Evolutionary conservation across 2,888 invertebrate species (phyloP).

Genomic region (Spodoptera picta): DNA sequence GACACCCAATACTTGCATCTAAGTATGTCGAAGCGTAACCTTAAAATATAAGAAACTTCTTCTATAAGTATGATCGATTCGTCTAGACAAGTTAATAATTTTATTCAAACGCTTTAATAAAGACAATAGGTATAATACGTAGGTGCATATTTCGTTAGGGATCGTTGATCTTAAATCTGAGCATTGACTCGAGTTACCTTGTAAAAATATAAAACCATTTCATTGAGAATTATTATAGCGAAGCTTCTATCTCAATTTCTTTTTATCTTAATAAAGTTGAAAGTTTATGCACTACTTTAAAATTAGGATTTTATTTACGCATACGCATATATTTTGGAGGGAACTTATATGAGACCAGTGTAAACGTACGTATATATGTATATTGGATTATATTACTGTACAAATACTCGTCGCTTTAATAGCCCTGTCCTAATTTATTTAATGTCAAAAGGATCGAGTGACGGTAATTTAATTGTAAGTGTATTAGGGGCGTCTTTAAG

Average conservation of each 20-base stretch:
- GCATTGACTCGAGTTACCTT: conserved; percentile 40
- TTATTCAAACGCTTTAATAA: conserved; percentile 41
- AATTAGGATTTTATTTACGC: conserved; percentile 20
- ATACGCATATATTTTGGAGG: conserved; percentile 28
- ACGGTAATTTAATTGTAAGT: conserved; percentile 81
- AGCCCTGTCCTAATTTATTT: conserved; percentile 79
- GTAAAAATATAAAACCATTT: conserved; percentile 33
- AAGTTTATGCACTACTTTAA: conserved; percentile 36
- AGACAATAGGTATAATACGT: conserved; percentile 34
- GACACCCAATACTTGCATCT: conserved; percentile 11
- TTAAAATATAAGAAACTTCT: conserved; percentile 20
- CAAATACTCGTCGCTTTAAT: conserved; percentile 75
- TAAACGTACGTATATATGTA: conserved; percentile 39
- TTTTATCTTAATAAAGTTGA: conserved; percentile 35
- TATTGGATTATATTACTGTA: conserved; percentile 69
- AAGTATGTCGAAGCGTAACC: conserved; percentile 7
- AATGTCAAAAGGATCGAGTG: conserved; percentile 76
- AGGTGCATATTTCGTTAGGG: conserved; percentile 49
- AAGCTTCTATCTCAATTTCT: conserved; percentile 34
- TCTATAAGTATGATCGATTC: conserved; percentile 54
- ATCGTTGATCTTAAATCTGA: conserved; percentile 47
- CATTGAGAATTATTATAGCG: conserved; percentile 35
- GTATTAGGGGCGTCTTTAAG: conserved; percentile 78
- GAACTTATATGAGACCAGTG: neutral
- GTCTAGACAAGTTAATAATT: conserved; percentile 63